These are phyloP conservation scores for Palythoa grandiflora DNA, from an alignment of 92 coral and sea anemone species.

Conservation along the genomic window DNA sequence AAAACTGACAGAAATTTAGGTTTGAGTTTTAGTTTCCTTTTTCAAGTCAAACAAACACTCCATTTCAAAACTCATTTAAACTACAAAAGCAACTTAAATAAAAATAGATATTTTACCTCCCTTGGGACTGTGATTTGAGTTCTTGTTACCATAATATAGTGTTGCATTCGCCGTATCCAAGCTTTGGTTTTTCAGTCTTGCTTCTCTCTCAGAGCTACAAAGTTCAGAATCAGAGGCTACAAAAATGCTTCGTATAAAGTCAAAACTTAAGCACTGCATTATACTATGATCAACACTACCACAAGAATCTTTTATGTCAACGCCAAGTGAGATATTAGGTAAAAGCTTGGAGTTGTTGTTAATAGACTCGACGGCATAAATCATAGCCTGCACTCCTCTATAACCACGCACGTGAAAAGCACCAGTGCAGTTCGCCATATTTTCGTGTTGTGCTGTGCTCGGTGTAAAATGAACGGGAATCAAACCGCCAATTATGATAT, in stretches of 20 bases:
- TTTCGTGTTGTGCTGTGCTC: conserved; percentile 62
- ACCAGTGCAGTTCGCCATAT: conserved; percentile 59
- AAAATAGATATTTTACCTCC: background rate
- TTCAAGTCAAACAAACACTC: background rate
- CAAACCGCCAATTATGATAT: conserved; percentile 68
- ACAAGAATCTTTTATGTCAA: conserved; percentile 81
- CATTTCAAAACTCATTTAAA: background rate
- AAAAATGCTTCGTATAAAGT: conserved; percentile 69
- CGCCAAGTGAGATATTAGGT: conserved; percentile 76
- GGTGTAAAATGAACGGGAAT: conserved; percentile 78
- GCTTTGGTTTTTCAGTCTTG: background rate
- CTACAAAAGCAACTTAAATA: background rate
- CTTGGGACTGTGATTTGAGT: background rate
- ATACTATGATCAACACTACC: conserved; percentile 85
- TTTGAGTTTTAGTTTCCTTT: background rate
- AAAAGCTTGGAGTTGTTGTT: conserved; percentile 58
- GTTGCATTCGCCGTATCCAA: background rate
- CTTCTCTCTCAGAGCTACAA: background rate
- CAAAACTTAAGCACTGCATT: conserved; percentile 76
- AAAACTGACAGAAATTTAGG: no score
- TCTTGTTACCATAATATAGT: background rate
- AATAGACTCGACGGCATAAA: conserved; percentile 71
- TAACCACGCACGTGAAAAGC: conserved; percentile 73
- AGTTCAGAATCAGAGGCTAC: conserved; percentile 4
- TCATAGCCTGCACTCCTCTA: conserved; percentile 77